These are phyloP conservation scores for Cheilinus undulatus DNA, from an alignment of 2,113 vertebrate genomes.

Conservation along the genomic window DNA sequence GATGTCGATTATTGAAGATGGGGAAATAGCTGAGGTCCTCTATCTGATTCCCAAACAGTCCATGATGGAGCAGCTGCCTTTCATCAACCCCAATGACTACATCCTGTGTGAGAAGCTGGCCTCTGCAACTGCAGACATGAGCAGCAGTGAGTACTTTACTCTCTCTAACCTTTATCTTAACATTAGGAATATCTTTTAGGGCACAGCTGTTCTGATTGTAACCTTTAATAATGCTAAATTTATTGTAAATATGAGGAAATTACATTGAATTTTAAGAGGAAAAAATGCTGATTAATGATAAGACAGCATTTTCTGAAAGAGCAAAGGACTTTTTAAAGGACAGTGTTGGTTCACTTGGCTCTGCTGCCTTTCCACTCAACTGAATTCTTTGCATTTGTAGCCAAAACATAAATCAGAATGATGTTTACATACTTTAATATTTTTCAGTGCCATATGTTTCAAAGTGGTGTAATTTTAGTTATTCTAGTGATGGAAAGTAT, in stretches of 20 bases:
- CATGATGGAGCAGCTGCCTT: slow-evolving; percentile 89
- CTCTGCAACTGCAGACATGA: slow-evolving; percentile 66
- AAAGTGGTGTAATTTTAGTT: too few species aligned
- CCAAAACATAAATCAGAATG: not conserved
- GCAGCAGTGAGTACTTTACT: slow-evolving; percentile 75
- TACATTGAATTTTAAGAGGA: not conserved
- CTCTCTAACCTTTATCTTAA: too few species aligned
- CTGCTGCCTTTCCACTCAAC: not conserved
- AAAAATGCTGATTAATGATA: not conserved
- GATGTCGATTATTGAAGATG: slow-evolving; percentile 87
- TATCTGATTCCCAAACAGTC: slow-evolving; percentile 86
- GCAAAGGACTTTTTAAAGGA: too few species aligned
- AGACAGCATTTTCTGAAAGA: not conserved
- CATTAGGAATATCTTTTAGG: not conserved
- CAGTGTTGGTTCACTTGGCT: too few species aligned
- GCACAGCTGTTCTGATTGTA: too few species aligned
- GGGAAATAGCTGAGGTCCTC: slow-evolving; percentile 84
- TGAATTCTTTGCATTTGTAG: not conserved
- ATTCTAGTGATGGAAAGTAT: too few species aligned
- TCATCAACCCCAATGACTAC: slow-evolving; percentile 86
- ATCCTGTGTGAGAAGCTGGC: slow-evolving; percentile 83
- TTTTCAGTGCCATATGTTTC: too few species aligned
- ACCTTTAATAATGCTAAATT: too few species aligned
- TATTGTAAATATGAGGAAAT: too few species aligned
- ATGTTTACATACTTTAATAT: too few species aligned